Conservation (phyloP, 2,888 invertebrate genomes). For the Anoplius nigerrimus region DNA sequence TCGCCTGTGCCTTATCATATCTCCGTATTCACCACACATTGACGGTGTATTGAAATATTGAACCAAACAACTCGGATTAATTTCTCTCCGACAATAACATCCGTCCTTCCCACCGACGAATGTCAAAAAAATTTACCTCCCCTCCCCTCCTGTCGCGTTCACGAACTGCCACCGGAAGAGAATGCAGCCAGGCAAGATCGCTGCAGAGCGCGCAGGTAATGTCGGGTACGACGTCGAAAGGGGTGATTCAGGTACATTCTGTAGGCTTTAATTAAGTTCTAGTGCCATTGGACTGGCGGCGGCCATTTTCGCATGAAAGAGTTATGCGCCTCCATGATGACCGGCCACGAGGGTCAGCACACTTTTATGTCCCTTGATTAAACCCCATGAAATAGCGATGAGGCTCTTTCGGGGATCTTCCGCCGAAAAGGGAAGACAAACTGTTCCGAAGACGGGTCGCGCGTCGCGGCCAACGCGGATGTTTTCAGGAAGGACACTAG, state of each 20-base stretch:
- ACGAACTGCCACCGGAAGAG: not conserved
- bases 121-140: no score
- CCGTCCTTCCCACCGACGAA: no score
- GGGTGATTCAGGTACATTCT: slow-evolving; percentile 2
- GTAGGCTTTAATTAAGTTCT: slow-evolving; percentile 6
- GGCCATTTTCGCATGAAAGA: slow-evolving; percentile 6
- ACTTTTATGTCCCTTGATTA: slow-evolving; percentile 20
- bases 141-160: no score
- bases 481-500: slow-evolving; percentile 28
- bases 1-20: no score
- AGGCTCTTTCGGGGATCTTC: slow-evolving; percentile 2
- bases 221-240: not conserved
- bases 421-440: not conserved
- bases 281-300: not conserved
- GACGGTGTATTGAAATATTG: no score
- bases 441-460: not conserved
- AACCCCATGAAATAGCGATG: slow-evolving; percentile 13
- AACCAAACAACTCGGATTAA: no score
- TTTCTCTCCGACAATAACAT: no score
- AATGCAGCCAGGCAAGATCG: not conserved
- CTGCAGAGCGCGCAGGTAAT: not conserved
- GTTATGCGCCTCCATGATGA: not conserved
- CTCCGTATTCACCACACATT: no score
- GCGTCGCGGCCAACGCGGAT: slow-evolving; percentile 2
- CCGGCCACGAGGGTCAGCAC: slow-evolving; percentile 3